Conservation (phyloP, 2,113 vertebrate genomes). For the Chaenocephalus aceratus region DNA sequence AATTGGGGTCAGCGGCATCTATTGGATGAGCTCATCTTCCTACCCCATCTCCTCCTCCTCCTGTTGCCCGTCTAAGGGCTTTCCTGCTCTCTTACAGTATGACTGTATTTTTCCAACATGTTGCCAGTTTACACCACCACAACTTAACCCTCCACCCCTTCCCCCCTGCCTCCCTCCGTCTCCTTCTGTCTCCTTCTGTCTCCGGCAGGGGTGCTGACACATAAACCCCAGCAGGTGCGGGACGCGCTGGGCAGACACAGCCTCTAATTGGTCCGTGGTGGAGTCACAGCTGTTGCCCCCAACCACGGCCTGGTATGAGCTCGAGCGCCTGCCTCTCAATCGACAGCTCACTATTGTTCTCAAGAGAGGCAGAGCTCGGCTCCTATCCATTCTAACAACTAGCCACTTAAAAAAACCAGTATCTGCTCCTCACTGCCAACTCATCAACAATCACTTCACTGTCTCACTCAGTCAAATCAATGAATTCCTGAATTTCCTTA, state of each 20-base stretch:
- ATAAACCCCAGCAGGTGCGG: slow-evolving; percentile 83
- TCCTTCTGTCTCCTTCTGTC: slow-evolving; percentile 43
- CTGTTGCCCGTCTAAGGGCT: slow-evolving; percentile 20
- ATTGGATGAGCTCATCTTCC: slow-evolving; percentile 54
- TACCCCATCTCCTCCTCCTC: slow-evolving; percentile 48
- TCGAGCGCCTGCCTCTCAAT: slow-evolving; percentile 53
- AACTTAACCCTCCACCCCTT: slow-evolving; percentile 14
- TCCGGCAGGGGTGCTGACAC: slow-evolving; percentile 73
- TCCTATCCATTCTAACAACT: slow-evolving; percentile 50
- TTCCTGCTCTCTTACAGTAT: slow-evolving; percentile 44
- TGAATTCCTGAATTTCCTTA: slow-evolving; percentile 16
- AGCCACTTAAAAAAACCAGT: slow-evolving; percentile 48
- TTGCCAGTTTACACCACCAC: slow-evolving; percentile 31
- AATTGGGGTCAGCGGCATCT: slow-evolving; percentile 78
- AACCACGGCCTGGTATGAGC: slow-evolving; percentile 69
- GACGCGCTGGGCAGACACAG: slow-evolving; percentile 57
- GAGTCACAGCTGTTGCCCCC: slow-evolving; percentile 84
- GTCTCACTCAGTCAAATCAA: slow-evolving; percentile 24
- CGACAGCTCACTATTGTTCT: slow-evolving; percentile 76
- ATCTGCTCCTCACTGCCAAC: slow-evolving; percentile 29
- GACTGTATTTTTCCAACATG: slow-evolving; percentile 44
- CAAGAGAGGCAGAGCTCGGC: slow-evolving; percentile 55
- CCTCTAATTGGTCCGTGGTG: slow-evolving; percentile 80
- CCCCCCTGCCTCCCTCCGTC: slow-evolving; percentile 49
- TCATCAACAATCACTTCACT: slow-evolving; percentile 21